phyloP scores from a whole-genome alignment of 2,113 vertebrate genomes.

The Physeter macrocephalus region DNA sequence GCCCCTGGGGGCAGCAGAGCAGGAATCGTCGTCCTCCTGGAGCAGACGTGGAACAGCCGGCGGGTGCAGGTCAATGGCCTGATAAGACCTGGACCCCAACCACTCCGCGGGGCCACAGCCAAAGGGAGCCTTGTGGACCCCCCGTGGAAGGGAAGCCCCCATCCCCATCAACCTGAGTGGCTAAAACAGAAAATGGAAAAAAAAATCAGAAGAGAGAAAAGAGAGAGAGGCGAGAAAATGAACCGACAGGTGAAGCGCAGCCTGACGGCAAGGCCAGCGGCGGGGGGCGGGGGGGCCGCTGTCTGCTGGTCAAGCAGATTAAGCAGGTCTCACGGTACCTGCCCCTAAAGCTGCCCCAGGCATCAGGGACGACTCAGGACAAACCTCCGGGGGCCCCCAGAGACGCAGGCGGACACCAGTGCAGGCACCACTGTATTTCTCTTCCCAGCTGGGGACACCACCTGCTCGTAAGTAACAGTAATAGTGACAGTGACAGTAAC shows the following conservation, averaged over 20 bases:
- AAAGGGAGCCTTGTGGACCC: not conserved
- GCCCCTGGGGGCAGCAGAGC: not conserved
- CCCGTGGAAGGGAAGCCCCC: not conserved
- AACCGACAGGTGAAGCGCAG: too few relatives aligned
- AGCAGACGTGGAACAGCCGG: not conserved
- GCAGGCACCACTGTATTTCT: rapidly evolving
- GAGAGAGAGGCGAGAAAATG: not conserved
- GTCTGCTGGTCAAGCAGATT: not conserved
- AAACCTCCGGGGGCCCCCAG: not conserved
- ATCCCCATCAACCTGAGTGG: not conserved
- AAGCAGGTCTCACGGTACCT: rapidly evolving
- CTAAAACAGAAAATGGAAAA: not conserved
- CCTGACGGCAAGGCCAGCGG: not conserved
- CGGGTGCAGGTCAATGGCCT: not conserved
- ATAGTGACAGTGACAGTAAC: too few relatives aligned
- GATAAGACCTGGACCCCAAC: not conserved
- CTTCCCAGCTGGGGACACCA: too few relatives aligned
- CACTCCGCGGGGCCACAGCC: not conserved
- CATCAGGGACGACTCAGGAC: not conserved
- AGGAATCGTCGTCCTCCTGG: not conserved
- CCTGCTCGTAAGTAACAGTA: not conserved
- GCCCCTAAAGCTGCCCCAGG: not conserved
- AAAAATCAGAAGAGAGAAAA: not conserved
- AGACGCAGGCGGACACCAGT: not conserved
- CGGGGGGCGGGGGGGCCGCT: rapidly evolving